Conservation (phyloP, 2,113 vertebrate species). For the Proterorhinus semilunaris region DNA sequence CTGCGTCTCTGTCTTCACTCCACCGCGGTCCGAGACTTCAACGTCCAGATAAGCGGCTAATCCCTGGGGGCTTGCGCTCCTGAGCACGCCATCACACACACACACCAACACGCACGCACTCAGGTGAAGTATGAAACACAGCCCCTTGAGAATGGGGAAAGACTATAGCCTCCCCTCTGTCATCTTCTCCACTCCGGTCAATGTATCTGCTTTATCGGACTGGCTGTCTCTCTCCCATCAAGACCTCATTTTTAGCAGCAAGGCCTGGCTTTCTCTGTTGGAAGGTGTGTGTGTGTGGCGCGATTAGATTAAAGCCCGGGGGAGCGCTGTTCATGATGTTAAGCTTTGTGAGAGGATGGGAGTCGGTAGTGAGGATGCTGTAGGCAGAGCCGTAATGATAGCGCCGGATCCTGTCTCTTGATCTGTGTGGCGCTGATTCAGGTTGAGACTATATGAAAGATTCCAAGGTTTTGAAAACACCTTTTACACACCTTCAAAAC, state of each 20-base stretch:
- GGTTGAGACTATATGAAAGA: neutral
- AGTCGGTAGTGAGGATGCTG: constrained; percentile 42
- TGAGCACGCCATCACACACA: constrained; percentile 30
- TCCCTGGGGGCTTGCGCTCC: constrained; percentile 8
- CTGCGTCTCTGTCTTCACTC: constrained; percentile 20
- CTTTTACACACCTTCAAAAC: too few species aligned
- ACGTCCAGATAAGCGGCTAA: constrained; percentile 25
- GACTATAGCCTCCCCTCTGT: constrained; percentile 25
- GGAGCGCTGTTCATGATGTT: constrained; percentile 54
- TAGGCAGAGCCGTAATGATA: constrained; percentile 25
- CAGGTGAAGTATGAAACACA: constrained; percentile 43
- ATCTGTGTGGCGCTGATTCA: constrained; percentile 1
- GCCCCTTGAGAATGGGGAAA: constrained; percentile 30
- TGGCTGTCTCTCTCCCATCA: constrained; percentile 30
- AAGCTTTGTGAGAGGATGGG: constrained; percentile 43
- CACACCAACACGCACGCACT: neutral
- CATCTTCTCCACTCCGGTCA: constrained; percentile 32
- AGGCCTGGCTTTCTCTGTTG: constrained; percentile 23
- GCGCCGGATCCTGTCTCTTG: constrained; percentile 29
- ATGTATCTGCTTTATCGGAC: constrained; percentile 56
- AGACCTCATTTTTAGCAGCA: constrained; percentile 32
- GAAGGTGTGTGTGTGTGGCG: constrained; percentile 37
- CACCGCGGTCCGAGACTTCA: constrained; percentile 6
- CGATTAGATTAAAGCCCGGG: constrained; percentile 57
- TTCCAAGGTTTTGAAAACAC: too few species aligned